Evolutionary conservation across 2,888 invertebrate species (phyloP), one percentile per base, ranked within the genome.

Genomic region (Phortica okadai): DNA sequence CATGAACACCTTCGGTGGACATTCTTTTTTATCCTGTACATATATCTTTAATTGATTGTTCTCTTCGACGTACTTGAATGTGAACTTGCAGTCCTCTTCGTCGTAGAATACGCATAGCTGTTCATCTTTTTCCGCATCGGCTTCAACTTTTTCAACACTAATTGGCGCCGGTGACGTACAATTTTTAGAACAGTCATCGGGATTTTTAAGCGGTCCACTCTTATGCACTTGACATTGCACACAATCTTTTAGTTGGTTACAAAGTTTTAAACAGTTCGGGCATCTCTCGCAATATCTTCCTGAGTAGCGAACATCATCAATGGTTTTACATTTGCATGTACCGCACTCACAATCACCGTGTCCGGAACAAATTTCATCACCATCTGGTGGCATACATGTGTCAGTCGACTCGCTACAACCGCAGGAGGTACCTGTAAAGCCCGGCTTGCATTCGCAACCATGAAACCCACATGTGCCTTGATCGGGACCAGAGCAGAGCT

Each of bases 291-390:
- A 99, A 89, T 94, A 97, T 83, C 89, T 90, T 56, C 99, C 99
- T 0, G 96, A 96, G 88, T 95, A 97, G 77, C 95, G 94, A 41
- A 93, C 94, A 73, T 94, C 93, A 16, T 94, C 93, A 33, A 93
- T 94, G 0, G 94, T 94, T 59, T 92, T 92, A 75, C 93, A 93
- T 82, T 94, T 94, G 92, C 99, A 99, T 83, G 94, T 93, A 5
- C 98, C 99, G 91, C 99, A 99, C 66, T 95, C 94, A 90, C 99
- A 99, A 76, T 93, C 93, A 1, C 99, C 99, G 91, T 97, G 95
- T 0, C 96, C 97, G 75, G 96, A 96, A 92, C 96, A 96, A 67
- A 95, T 93, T 84, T 94, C 93, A 14, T 93, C 93, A 80, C 94
- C 93, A 78, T 92, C 93, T 89, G 90, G 94, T n/a, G 95, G 94